Conservation (phyloP, 2,888 invertebrate species). For the Patella depressa region DNA sequence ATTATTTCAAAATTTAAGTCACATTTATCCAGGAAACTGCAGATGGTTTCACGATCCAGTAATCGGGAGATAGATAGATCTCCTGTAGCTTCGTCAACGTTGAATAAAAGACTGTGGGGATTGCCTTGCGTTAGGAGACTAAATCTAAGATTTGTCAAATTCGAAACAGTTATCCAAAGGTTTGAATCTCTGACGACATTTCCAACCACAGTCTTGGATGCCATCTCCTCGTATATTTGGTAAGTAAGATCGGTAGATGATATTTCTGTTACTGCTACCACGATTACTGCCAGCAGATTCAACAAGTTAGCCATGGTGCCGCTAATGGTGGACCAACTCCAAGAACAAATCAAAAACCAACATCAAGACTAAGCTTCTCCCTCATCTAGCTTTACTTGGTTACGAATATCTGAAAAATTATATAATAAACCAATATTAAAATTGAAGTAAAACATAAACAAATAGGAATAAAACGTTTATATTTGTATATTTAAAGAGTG, state of each 20-base stretch:
- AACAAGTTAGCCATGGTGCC: too few relatives aligned
- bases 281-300: too few relatives aligned
- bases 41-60: conserved; percentile 51
- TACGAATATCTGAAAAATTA: too few relatives aligned
- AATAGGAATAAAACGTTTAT: too few relatives aligned
- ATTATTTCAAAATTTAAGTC: conserved; percentile 40
- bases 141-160: conserved; percentile 44
- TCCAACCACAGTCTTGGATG: conserved; percentile 51
- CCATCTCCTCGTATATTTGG: conserved; percentile 55
- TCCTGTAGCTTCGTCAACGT: conserved; percentile 87
- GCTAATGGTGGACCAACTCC: too few relatives aligned
- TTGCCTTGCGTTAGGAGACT: conserved; percentile 44
- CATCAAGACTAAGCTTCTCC: too few relatives aligned
- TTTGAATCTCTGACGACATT: conserved; percentile 69
- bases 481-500: too few relatives aligned
- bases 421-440: too few relatives aligned
- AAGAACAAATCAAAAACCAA: too few relatives aligned
- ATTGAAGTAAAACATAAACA: too few relatives aligned
- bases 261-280: too few relatives aligned
- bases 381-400: too few relatives aligned
- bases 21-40: conserved; percentile 35
- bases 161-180: conserved; percentile 36
- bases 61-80: conserved; percentile 79
- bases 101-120: conserved; percentile 77
- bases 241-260: conserved; percentile 35